These are phyloP conservation scores for Synodontis membranacea DNA, from an alignment of 2,113 vertebrate species.

Conservation along the genomic window DNA sequence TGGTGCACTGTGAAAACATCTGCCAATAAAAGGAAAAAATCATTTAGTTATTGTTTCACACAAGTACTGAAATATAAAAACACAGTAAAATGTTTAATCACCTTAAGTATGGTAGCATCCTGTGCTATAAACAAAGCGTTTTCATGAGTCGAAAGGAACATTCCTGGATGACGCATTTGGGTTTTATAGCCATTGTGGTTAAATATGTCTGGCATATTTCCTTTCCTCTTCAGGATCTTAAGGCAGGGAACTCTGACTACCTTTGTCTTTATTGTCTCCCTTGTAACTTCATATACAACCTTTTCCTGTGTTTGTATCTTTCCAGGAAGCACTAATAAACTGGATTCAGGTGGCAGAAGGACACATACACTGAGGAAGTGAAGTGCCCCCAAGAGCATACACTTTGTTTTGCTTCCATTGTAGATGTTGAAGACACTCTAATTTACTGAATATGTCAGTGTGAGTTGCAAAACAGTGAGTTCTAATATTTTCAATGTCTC, in stretches of 20 bases:
- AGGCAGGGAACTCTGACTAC: background rate
- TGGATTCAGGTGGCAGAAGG: constrained; percentile 12
- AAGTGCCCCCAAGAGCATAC: background rate
- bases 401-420: background rate
- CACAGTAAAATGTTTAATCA: background rate
- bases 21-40: background rate
- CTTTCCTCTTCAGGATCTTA: background rate
- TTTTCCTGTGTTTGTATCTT: constrained; percentile 40
- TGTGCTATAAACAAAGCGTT: constrained; percentile 14
- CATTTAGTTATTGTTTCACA: background rate
- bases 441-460: background rate
- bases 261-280: constrained; percentile 20
- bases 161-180: constrained; percentile 9
- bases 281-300: background rate
- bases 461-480: background rate
- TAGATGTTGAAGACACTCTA: background rate
- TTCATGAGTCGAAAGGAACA: background rate
- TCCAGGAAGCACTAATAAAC: constrained; percentile 31
- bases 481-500: background rate
- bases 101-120: background rate
- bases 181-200: background rate
- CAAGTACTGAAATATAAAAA: background rate
- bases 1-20: background rate
- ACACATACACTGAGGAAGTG: constrained; percentile 11
- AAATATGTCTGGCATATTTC: constrained; percentile 16